phyloP scores from a whole-genome alignment of 2,888 invertebrate species.

The Drosophila mayaguana region DNA sequence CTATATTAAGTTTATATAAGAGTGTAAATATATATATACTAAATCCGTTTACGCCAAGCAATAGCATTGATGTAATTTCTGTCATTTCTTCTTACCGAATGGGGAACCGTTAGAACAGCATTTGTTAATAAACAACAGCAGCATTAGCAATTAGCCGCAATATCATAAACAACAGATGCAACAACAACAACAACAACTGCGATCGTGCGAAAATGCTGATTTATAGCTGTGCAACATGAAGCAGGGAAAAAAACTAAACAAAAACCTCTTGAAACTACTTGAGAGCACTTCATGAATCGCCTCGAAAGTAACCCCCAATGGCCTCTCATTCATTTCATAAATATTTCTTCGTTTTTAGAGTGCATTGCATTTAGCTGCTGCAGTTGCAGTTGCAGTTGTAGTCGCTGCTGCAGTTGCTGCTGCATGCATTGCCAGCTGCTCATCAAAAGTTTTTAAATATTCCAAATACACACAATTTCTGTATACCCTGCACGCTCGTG shows the following conservation, averaged over 20 bases:
- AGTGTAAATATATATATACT: not conserved
- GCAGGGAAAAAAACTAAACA: not conserved
- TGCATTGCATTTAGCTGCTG: constrained; percentile 19
- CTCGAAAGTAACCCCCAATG: constrained; percentile 26
- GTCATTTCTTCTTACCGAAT: constrained; percentile 12
- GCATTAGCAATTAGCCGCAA: constrained; percentile 48
- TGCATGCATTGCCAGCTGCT: constrained; percentile 25
- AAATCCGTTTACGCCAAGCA: not conserved
- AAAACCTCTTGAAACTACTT: constrained; percentile 12
- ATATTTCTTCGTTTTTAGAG: constrained; percentile 14
- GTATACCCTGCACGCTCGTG: not conserved
- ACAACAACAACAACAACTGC: constrained; percentile 14
- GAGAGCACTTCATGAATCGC: constrained; percentile 15
- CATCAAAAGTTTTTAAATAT: not conserved
- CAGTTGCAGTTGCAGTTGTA: constrained; percentile 19
- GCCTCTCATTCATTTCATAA: constrained; percentile 29
- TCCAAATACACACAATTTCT: not conserved
- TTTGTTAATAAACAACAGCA: constrained; percentile 33
- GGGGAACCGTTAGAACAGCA: constrained; percentile 43
- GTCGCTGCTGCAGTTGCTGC: constrained; percentile 9
- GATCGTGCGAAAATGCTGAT: constrained; percentile 57
- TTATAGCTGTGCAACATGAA: constrained; percentile 23
- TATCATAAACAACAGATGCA: constrained; percentile 40
- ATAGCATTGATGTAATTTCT: constrained; percentile 21
- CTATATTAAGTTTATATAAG: not conserved